Conservation (phyloP, 2,797 vertebrate species). For the Diplodus puntazzo region DNA sequence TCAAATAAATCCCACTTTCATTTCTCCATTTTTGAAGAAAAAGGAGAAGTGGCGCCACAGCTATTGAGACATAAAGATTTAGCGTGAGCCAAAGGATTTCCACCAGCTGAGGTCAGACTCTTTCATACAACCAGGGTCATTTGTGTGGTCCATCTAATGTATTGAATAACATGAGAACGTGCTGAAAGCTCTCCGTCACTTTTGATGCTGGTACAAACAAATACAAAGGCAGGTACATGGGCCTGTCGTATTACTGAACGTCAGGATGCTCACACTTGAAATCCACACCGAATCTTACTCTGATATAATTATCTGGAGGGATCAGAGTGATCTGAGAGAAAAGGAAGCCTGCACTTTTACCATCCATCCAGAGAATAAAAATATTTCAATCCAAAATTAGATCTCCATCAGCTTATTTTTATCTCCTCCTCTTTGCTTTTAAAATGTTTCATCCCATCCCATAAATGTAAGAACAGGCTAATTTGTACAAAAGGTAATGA, state of each 20-base stretch:
- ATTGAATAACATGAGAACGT: not conserved
- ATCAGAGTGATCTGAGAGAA: not conserved
- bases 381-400: not conserved
- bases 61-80: not conserved
- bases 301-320: not conserved
- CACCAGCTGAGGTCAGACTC: not conserved
- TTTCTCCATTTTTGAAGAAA: not conserved
- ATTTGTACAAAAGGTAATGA: not conserved
- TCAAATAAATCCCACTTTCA: slow-evolving; percentile 15
- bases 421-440: not conserved
- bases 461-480: not conserved
- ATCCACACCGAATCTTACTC: not conserved
- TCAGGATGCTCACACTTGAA: not conserved
- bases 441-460: not conserved
- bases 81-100: not conserved
- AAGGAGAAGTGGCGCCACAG: slow-evolving; percentile 5
- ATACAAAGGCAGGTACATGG: not conserved
- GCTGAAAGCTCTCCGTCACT: not conserved
- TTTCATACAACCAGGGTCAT: not conserved
- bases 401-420: not conserved
- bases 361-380: not conserved
- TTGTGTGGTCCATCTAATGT: not conserved
- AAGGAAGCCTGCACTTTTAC: not conserved
- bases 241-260: not conserved
- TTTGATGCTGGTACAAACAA: not conserved